These are phyloP conservation scores for Sebastes fasciatus DNA, from an alignment of 2,113 vertebrate species.

Conservation along the genomic window DNA sequence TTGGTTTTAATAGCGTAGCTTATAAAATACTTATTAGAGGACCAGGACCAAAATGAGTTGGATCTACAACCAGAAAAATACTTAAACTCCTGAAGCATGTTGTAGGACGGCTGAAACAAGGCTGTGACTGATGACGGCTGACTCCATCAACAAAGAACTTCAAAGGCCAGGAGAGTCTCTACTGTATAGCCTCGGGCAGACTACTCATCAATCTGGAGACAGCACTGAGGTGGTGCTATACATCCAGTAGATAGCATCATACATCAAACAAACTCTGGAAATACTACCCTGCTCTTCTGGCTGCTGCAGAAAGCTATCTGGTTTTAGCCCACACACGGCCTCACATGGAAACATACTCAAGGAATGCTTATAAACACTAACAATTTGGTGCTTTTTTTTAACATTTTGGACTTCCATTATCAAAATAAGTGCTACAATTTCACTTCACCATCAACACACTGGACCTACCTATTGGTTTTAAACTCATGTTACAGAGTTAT, in stretches of 20 bases:
- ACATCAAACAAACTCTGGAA: conserved; percentile 76
- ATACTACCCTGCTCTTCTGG: conserved; percentile 45
- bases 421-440: conserved; percentile 21
- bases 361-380: conserved; percentile 49
- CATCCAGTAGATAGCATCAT: conserved; percentile 75
- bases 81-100: conserved; percentile 38
- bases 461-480: conserved; percentile 11
- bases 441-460: conserved; percentile 7
- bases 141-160: conserved; percentile 64
- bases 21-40: conserved; percentile 37
- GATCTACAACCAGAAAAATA: conserved; percentile 38
- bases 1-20: conserved; percentile 21
- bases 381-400: neutral
- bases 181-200: conserved; percentile 61
- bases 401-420: conserved; percentile 7
- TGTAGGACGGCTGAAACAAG: conserved; percentile 36
- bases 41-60: conserved; percentile 23
- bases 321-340: conserved; percentile 57
- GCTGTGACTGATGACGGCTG: conserved; percentile 44
- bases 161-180: conserved; percentile 61
- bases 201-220: conserved; percentile 71
- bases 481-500: conserved; percentile 10
- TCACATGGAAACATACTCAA: conserved; percentile 41
- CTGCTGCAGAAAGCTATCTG: conserved; percentile 44
- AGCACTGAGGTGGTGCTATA: conserved; percentile 68